phyloP scores from a whole-genome alignment of 2,113 vertebrate species.

The Podilymbus podiceps region DNA sequence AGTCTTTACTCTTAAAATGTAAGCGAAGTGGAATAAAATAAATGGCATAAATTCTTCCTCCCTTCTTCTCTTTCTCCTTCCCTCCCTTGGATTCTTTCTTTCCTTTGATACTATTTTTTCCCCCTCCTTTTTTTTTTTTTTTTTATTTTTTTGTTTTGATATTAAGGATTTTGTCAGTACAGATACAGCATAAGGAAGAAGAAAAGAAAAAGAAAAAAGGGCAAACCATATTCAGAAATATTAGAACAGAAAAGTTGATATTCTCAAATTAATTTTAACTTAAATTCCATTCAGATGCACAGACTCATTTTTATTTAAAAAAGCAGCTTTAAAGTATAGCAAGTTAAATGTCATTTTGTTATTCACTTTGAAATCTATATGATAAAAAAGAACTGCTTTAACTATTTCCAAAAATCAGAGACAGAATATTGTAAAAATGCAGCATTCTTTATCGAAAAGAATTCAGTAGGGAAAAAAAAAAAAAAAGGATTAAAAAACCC shows the following conservation, averaged over 20 bases:
- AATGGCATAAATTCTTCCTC: neutral
- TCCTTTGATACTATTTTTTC: no score
- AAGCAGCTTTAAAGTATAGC: neutral
- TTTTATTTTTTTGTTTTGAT: neutral
- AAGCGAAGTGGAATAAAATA: neutral
- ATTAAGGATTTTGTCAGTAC: neutral
- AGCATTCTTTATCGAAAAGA: neutral
- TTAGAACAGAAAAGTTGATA: neutral
- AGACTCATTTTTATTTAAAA: neutral
- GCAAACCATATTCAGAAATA: neutral
- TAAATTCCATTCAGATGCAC: neutral
- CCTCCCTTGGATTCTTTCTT: no score
- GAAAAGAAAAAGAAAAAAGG: neutral
- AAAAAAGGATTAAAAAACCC: fast-evolving
- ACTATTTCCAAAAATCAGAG: neutral
- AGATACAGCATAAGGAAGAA: neutral
- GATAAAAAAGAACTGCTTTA: neutral
- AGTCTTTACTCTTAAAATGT: neutral
- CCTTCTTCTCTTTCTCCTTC: neutral
- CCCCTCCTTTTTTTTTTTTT: neutral
- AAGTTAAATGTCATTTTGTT: neutral
- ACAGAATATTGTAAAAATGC: neutral
- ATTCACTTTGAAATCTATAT: neutral
- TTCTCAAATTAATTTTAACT: neutral
- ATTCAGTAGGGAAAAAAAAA: neutral